phyloP scores from a whole-genome alignment of 2,113 vertebrate genomes.

The Aspidoscelis tigris region DNA sequence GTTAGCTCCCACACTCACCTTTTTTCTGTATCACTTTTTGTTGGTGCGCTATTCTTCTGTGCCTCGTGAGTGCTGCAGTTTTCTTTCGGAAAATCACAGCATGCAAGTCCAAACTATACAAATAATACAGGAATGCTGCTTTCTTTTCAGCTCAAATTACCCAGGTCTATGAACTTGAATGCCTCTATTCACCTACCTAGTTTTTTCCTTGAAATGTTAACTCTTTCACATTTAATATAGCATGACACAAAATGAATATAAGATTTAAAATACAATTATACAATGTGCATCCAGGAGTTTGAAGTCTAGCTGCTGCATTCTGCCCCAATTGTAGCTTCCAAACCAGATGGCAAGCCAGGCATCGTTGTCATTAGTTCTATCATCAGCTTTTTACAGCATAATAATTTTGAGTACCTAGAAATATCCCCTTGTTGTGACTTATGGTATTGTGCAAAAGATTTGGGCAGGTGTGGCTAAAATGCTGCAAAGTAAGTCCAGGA shows the following conservation, averaged over 20 bases:
- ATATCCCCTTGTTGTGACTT: too few relatives aligned
- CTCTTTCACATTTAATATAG: conserved; percentile 21
- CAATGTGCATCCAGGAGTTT: too few relatives aligned
- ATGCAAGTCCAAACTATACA: conserved; percentile 25
- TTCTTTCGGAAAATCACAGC: conserved; percentile 27
- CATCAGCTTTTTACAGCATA: too few relatives aligned
- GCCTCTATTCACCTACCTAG: conserved; percentile 51
- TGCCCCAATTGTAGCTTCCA: too few relatives aligned
- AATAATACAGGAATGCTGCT: neutral
- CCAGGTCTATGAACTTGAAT: conserved; percentile 34
- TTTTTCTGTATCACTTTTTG: conserved; percentile 37
- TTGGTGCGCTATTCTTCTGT: conserved; percentile 46
- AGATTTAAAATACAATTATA: conserved; percentile 21
- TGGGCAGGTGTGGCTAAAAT: too few relatives aligned
- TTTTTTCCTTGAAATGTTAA: conserved; percentile 36
- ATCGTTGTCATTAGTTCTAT: too few relatives aligned
- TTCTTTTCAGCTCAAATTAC: conserved; percentile 28
- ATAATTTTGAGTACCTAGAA: too few relatives aligned
- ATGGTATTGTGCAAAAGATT: too few relatives aligned
- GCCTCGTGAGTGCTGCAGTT: conserved; percentile 34
- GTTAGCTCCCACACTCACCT: conserved; percentile 37
- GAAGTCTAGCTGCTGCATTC: too few relatives aligned
- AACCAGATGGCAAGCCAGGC: too few relatives aligned
- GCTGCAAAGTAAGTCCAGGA: too few relatives aligned
- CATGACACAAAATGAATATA: conserved; percentile 39